Evolutionary conservation across 2,797 vertebrate genomes (phyloP).

Genomic region (Gadopsis marmoratus): DNA sequence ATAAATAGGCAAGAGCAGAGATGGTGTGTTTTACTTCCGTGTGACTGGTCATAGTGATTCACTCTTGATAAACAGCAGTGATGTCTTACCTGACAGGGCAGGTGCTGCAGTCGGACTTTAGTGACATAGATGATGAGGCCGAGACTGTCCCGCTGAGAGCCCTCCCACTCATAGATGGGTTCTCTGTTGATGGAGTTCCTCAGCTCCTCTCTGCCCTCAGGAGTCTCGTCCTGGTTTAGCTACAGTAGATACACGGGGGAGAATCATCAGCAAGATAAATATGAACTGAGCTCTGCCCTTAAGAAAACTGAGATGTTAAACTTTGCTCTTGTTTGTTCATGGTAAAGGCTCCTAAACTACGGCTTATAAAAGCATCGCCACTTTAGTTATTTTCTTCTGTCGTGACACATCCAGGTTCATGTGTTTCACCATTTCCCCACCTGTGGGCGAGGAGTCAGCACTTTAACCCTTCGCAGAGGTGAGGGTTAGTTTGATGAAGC

Average conservation of each 20-base stretch:
- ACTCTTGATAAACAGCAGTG: constrained; percentile 25
- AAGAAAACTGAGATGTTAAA: constrained; percentile 22
- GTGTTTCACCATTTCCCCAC: constrained; percentile 60
- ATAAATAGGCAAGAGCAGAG: constrained; percentile 12
- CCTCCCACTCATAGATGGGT: constrained; percentile 89
- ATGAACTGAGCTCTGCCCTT: constrained; percentile 19
- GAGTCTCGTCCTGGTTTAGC: constrained; percentile 65
- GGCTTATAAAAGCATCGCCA: constrained; percentile 8
- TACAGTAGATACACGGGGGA: constrained; percentile 37
- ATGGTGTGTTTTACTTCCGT: neutral
- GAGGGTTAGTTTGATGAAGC: constrained; percentile 55
- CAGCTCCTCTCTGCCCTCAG: constrained; percentile 85
- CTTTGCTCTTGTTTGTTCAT: constrained; percentile 21
- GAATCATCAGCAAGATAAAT: constrained; percentile 20
- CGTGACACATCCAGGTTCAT: constrained; percentile 33
- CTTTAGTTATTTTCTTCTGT: constrained; percentile 38
- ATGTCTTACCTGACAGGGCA: constrained; percentile 91
- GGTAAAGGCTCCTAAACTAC: neutral
- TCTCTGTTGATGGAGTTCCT: constrained; percentile 90
- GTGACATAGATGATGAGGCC: constrained; percentile 90
- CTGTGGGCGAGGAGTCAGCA: constrained; percentile 64
- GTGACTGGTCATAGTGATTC: constrained; percentile 22
- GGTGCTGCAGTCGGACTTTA: constrained; percentile 93
- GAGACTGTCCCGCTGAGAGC: constrained; percentile 88
- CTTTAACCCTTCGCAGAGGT: constrained; percentile 59